Evolutionary conservation across 1,140 invertebrate genomes (phyloP), one percentile per base, ranked within the genome.

Genomic region (Helicorthomorpha holstii): DNA sequence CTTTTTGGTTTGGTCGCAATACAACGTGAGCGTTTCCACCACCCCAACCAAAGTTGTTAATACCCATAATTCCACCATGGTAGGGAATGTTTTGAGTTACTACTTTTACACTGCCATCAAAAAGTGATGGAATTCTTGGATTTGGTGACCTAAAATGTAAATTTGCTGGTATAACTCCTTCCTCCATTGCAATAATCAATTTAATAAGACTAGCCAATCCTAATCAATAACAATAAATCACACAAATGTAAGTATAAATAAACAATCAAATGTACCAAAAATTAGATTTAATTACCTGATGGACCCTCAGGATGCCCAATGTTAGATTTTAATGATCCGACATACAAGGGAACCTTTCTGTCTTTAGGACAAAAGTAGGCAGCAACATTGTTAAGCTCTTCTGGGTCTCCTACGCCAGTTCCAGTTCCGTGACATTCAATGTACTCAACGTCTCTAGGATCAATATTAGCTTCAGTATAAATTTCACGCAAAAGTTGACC

Each of bases 301-400:
- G 83, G 82, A 4, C 88, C 81, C 67, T 97, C 93, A 0, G 84
- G 76, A 64, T 97, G 93, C 0, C 93, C 93, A 61, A 94, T 74
- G 66, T 94, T 95, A 0, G 89, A 90, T 64, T 97, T 97, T 1
- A 92, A 74, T 0, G 90, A 88, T 3, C 92, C 92, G 56, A 96
- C 82, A 26, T 75, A 65, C 0, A 97, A 69, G 0, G 90, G 85
- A 1, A 67, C 70, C 3, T 52, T 52, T 26, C 61, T 58, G 0
- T 59, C 70, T 2, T 72, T 75, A n/a, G n/a, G n/a, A 54, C 83
- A 85, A 60, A 94, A 82, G 1, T 90, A 74, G 57, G 80, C 77
- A 19, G 86, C 80, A n/a, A 96, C 78, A 0, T 87, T 83, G 58
- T 79, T 75, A 1, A 89, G 64, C 69, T 97, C 92, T 66, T 94